Conservation (phyloP, 2,797 vertebrate species). For the Enteromius afrohamiltoni region DNA sequence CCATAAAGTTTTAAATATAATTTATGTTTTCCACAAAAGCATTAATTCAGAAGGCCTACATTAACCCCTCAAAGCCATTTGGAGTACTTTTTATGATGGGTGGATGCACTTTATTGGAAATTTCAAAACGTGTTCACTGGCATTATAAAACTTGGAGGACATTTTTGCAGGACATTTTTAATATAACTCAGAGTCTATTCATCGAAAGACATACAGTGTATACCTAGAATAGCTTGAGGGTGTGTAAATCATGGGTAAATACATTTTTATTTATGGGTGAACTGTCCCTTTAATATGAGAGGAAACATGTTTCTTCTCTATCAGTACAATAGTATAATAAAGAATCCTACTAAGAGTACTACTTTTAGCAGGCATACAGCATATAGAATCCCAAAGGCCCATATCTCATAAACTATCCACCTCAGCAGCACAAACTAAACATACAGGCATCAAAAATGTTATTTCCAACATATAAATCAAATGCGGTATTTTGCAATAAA, state of each 20-base stretch:
- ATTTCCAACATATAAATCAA: conserved; percentile 38
- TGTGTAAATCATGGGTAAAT: not conserved
- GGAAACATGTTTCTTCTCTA: not conserved
- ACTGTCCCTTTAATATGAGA: not conserved
- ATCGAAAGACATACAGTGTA: not conserved
- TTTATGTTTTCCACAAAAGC: too few relatives aligned
- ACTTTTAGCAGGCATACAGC: conserved; percentile 32
- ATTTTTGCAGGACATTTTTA: not conserved
- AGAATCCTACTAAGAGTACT: not conserved
- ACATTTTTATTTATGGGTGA: not conserved
- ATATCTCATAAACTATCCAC: conserved; percentile 18
- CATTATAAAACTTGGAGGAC: not conserved
- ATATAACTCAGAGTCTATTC: not conserved
- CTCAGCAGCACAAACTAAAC: conserved; percentile 37
- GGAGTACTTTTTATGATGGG: not conserved
- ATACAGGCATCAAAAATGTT: conserved; percentile 19
- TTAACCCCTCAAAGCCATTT: not conserved
- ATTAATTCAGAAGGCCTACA: too few relatives aligned
- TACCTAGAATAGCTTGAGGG: not conserved
- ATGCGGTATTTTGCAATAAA: conserved; percentile 17
- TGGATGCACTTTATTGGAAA: not conserved
- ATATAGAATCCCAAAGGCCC: conserved; percentile 17
- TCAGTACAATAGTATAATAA: conserved; percentile 13
- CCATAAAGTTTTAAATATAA: too few relatives aligned
- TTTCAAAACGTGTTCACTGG: not conserved